These are phyloP conservation scores for Caenorhabditis panamensis DNA, from an alignment of 2,888 invertebrate species.

Conservation along the genomic window DNA sequence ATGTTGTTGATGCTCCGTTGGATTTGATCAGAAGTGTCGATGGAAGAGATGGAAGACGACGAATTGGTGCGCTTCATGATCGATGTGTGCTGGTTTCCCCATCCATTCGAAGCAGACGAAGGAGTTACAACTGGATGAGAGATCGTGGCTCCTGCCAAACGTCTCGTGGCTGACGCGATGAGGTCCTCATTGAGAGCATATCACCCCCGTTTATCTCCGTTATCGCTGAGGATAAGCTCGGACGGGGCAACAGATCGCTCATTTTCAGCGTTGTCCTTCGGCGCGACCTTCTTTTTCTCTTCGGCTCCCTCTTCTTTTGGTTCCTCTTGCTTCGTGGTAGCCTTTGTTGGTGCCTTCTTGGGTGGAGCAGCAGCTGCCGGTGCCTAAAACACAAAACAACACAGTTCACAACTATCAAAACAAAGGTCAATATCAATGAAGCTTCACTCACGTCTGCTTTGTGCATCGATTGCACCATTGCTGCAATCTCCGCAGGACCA, in stretches of 20 bases:
- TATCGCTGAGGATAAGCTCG: slow-evolving; percentile 54
- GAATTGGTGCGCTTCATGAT: slow-evolving; percentile 65
- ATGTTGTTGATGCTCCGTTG: slow-evolving; percentile 74
- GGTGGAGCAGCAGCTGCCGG: slow-evolving; percentile 45
- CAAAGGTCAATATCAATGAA: background rate
- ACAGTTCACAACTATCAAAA: slow-evolving; percentile 6
- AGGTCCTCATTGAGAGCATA: slow-evolving; percentile 55
- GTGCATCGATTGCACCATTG: slow-evolving; percentile 71
- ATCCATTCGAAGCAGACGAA: too few relatives aligned
- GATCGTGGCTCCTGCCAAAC: too few relatives aligned
- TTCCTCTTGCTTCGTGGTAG: slow-evolving; percentile 38
- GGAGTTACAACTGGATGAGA: too few relatives aligned
- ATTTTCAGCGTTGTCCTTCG: slow-evolving; percentile 47
- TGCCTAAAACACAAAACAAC: slow-evolving; percentile 22
- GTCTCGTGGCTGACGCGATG: too few relatives aligned
- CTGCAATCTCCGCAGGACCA: slow-evolving; percentile 68
- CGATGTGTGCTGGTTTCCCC: too few relatives aligned
- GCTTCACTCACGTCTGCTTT: slow-evolving; percentile 68
- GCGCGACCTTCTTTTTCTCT: slow-evolving; percentile 27
- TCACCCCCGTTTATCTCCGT: slow-evolving; percentile 85
- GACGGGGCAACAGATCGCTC: slow-evolving; percentile 53
- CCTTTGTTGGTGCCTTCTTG: slow-evolving; percentile 41
- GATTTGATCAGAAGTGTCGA: slow-evolving; percentile 71
- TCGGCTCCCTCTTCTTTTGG: slow-evolving; percentile 40
- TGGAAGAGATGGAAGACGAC: slow-evolving; percentile 68